Conservation (phyloP, 30 jellyfish, hydroid and myxozoan species). For the Aurelia aurita region DNA sequence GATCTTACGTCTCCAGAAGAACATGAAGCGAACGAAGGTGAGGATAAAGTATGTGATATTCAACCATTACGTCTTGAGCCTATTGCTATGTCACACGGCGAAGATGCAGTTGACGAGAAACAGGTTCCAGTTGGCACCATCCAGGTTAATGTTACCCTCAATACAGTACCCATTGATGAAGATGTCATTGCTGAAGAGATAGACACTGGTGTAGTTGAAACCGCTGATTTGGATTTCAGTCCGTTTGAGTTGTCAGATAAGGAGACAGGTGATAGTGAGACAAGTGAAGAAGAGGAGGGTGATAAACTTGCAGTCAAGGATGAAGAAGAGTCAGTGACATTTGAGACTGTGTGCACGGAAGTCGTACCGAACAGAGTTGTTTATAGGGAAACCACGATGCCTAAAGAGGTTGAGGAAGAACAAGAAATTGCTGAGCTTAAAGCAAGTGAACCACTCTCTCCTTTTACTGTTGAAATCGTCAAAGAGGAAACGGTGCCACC, state of each 20-base stretch:
- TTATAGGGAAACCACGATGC: neutral
- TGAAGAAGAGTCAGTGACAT: neutral
- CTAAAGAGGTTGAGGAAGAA: neutral
- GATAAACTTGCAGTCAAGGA: neutral
- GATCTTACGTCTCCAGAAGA: neutral
- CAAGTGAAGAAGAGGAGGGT: neutral
- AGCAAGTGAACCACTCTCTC: too few species aligned
- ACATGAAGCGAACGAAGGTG: neutral
- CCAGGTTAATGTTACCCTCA: neutral
- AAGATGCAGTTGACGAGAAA: neutral
- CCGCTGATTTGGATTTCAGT: slow-evolving; percentile 7
- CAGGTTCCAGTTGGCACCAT: neutral
- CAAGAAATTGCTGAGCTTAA: neutral
- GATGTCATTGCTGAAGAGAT: slow-evolving; percentile 4
- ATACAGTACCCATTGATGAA: neutral
- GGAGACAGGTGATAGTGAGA: neutral
- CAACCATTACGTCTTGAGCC: slow-evolving; percentile 15
- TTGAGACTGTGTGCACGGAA: neutral
- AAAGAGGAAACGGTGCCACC: too few species aligned
- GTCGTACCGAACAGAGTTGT: slow-evolving; percentile 14
- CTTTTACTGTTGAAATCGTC: too few species aligned
- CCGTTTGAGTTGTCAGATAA: neutral
- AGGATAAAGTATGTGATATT: neutral
- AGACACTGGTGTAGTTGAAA: slow-evolving; percentile 1
- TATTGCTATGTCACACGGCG: neutral